Percentiles rank a stretch among this genome's conserved stretches.
Conservation (phyloP, 2,888 invertebrate genomes). For the Aricia artaxerxes region DNA sequence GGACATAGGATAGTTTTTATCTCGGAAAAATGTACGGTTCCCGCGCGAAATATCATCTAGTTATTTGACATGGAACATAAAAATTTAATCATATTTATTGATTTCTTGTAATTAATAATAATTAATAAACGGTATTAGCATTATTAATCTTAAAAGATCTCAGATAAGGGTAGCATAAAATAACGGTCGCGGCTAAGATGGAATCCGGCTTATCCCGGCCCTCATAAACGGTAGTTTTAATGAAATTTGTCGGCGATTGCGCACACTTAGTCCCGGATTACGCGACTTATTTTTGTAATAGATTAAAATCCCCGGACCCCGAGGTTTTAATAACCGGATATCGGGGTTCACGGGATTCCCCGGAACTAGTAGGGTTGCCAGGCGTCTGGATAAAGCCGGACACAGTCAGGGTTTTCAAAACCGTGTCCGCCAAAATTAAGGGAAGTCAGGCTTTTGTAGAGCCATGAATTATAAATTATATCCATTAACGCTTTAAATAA, state of each 20-base stretch:
- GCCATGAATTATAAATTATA: too few species aligned
- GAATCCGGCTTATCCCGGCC: background rate
- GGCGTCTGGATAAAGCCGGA: too few species aligned
- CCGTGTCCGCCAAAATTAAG: too few species aligned
- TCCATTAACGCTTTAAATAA: too few species aligned
- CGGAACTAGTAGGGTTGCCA: background rate
- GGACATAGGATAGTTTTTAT: too few species aligned
- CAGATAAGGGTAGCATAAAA: background rate
- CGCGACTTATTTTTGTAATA: constrained; percentile 20
- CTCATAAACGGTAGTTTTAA: constrained; percentile 16
- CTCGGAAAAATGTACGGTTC: too few species aligned
- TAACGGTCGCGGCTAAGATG: background rate
- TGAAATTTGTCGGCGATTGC: constrained; percentile 9
- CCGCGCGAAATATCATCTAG: too few species aligned
- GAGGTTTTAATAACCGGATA: constrained; percentile 25
- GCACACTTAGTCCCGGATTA: constrained; percentile 23
- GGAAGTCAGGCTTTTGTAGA: too few species aligned
- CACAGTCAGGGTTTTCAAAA: too few species aligned
- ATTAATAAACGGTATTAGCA: background rate
- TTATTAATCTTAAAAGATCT: background rate
- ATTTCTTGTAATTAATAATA: too few species aligned
- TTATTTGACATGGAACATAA: too few species aligned
- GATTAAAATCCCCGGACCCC: constrained; percentile 7
- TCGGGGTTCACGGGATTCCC: background rate
- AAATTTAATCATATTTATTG: too few species aligned